Evolutionary conservation across 2,888 invertebrate genomes (phyloP).

Genomic region (Chouioia cunea): DNA sequence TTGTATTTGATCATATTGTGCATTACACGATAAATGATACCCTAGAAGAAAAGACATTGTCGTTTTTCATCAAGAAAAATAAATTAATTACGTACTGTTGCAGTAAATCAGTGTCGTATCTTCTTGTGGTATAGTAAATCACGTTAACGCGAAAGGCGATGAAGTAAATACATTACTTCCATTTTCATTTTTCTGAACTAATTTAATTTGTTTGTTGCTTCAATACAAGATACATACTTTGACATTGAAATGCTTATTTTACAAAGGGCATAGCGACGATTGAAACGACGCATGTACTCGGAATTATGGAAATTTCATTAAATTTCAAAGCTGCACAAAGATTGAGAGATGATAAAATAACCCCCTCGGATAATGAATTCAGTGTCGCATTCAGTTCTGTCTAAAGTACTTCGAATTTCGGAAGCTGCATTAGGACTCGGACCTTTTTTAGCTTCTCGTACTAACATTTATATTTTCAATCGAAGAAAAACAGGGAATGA

Average conservation of each 20-base stretch:
- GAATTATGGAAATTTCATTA: neutral
- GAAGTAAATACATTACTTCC: too few species aligned
- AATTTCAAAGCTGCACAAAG: neutral
- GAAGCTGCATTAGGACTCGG: neutral
- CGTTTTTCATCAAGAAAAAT: constrained; percentile 24
- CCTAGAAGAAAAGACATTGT: neutral
- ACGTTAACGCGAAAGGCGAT: neutral
- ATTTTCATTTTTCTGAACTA: neutral
- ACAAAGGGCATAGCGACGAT: too few species aligned
- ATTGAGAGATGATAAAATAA: constrained; percentile 9
- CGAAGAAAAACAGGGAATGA: constrained; percentile 14
- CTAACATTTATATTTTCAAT: neutral
- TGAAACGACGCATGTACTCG: too few species aligned
- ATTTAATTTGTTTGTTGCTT: too few species aligned
- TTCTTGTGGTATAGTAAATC: constrained; percentile 12
- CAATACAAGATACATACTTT: too few species aligned
- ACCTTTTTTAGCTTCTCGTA: neutral
- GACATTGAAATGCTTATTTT: too few species aligned
- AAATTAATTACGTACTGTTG: constrained; percentile 21
- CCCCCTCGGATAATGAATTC: constrained; percentile 9
- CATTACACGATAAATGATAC: constrained; percentile 23
- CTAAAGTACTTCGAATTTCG: constrained; percentile 14
- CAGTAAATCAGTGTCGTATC: constrained; percentile 24
- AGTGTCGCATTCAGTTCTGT: neutral
- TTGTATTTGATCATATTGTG: constrained; percentile 4